A percentile compares a stretch with the other conserved stretches of the same genome.
Evolutionary conservation across 2,888 invertebrate genomes (phyloP).

Genomic region (Eupithecia insigniata): DNA sequence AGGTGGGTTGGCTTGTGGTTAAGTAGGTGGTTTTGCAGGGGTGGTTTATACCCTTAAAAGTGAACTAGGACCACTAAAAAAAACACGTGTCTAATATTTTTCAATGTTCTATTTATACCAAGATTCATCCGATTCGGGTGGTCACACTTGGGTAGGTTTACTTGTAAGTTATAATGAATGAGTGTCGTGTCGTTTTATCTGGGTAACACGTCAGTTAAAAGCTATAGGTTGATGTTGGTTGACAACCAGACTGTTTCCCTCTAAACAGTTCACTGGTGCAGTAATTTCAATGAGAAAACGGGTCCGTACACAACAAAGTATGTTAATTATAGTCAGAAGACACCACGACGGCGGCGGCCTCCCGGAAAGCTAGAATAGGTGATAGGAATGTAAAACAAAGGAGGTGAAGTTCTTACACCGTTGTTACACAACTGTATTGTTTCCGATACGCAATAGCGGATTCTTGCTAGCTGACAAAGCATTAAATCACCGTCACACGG

Average conservation of each 20-base stretch:
- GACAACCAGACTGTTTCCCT: neutral
- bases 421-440: conserved; percentile 35
- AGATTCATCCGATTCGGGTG: too few species aligned
- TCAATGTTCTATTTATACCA: too few species aligned
- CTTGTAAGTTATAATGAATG: too few species aligned
- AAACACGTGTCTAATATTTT: too few species aligned
- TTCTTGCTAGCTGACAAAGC: conserved; percentile 35
- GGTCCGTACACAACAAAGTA: conserved; percentile 11
- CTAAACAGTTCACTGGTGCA: neutral
- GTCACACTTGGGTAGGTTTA: too few species aligned
- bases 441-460: conserved; percentile 33
- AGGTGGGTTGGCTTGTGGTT: too few species aligned
- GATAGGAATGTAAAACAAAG: conserved; percentile 27
- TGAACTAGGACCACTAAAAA: too few species aligned
- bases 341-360: conserved; percentile 10
- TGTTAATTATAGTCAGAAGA: conserved; percentile 17
- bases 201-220: too few species aligned
- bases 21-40: too few species aligned
- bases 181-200: too few species aligned
- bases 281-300: conserved; percentile 4
- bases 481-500: conserved; percentile 33
- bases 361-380: conserved; percentile 14
- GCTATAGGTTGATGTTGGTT: neutral
- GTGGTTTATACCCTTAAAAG: too few species aligned
- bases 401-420: conserved; percentile 27